Percentiles rank a stretch among this genome's conserved stretches.
phyloP scores from a whole-genome alignment of 2,888 invertebrate species.

The Apotomis capreana region DNA sequence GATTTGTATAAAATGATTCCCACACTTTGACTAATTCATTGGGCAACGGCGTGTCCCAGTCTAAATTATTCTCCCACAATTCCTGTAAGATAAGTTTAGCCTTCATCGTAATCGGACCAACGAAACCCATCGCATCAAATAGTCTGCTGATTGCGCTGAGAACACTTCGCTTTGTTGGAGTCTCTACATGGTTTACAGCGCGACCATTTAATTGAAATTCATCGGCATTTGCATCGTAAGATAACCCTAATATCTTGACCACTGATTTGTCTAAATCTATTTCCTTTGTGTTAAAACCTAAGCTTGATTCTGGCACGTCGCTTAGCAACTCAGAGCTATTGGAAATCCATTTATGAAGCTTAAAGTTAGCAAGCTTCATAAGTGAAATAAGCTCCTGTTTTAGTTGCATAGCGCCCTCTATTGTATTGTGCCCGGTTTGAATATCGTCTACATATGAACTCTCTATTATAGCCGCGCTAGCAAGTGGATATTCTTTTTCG shows the following conservation, averaged over 20 bases:
- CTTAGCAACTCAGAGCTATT: constrained; percentile 2
- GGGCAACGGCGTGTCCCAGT: constrained; percentile 6
- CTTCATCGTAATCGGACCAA: constrained; percentile 33
- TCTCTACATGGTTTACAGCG: not conserved
- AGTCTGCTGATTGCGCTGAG: constrained; percentile 26
- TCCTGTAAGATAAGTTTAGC: constrained; percentile 23
- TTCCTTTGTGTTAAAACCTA: constrained; percentile 7
- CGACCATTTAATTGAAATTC: constrained; percentile 18
- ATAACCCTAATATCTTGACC: constrained; percentile 31
- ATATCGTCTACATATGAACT: too few relatives aligned
- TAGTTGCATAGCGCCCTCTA: too few relatives aligned
- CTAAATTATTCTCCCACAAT: constrained; percentile 29
- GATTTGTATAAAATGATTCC: too few relatives aligned
- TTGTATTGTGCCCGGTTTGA: too few relatives aligned
- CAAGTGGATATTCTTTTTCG: too few relatives aligned
- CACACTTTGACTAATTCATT: not conserved
- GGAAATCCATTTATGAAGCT: constrained; percentile 35
- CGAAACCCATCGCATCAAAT: constrained; percentile 40
- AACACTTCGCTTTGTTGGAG: constrained; percentile 7
- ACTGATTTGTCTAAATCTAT: constrained; percentile 10
- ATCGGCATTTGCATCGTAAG: constrained; percentile 22
- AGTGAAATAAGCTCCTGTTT: too few relatives aligned
- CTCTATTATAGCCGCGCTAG: too few relatives aligned
- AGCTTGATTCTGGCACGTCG: constrained; percentile 10
- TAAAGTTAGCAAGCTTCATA: constrained; percentile 23